Conservation (phyloP, 64 coral and sea anemone species). For the Dendrophyllia cribrosa region DNA sequence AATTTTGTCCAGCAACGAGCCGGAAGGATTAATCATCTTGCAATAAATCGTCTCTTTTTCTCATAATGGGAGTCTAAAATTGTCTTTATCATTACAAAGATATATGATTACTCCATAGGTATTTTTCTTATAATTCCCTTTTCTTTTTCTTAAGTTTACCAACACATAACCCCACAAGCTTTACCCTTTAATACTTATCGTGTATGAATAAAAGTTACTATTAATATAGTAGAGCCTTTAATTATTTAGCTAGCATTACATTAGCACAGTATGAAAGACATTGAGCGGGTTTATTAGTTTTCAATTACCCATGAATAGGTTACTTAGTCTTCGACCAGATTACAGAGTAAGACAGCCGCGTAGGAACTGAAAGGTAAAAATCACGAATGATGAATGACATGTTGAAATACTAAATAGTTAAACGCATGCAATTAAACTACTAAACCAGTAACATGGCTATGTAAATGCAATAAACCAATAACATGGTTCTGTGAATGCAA, state of each 20-base stretch:
- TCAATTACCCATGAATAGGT: neutral
- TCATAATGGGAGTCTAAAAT: too few relatives aligned
- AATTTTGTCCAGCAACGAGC: too few relatives aligned
- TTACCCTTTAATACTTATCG: neutral
- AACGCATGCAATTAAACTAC: neutral
- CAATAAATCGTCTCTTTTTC: too few relatives aligned
- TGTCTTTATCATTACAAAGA: too few relatives aligned
- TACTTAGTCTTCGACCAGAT: neutral
- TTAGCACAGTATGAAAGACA: neutral
- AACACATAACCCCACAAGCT: too few relatives aligned
- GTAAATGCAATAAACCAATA: neutral
- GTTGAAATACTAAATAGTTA: neutral
- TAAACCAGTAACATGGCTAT: neutral
- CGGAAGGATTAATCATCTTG: too few relatives aligned
- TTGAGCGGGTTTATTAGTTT: neutral
- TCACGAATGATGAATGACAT: conserved; percentile 24
- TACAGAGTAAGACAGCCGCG: conserved; percentile 23
- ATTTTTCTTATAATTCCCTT: too few relatives aligned
- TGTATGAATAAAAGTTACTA: neutral
- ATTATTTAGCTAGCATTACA: neutral
- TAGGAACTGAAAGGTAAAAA: conserved; percentile 38
- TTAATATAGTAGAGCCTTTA: neutral
- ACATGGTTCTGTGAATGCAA: too few relatives aligned
- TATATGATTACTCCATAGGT: too few relatives aligned
- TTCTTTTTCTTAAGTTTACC: too few relatives aligned